phyloP scores from a whole-genome alignment of 1,140 invertebrate species.

The Anastrepha obliqua region DNA sequence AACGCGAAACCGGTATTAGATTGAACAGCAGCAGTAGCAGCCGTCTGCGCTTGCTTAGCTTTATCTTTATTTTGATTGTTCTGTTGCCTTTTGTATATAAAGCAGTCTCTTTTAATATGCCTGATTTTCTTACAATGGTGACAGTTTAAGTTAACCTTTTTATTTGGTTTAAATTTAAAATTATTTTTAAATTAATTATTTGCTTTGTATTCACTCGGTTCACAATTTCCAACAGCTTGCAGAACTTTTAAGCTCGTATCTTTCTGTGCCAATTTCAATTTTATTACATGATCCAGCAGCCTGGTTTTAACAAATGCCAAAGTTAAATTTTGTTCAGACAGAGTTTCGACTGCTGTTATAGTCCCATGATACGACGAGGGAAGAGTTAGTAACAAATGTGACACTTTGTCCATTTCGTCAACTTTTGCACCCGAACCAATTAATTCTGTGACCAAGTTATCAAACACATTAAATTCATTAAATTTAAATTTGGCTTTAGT shows the following conservation, averaged over 20 bases:
- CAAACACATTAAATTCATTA: slow-evolving; percentile 70
- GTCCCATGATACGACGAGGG: background rate
- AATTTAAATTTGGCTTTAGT: slow-evolving; percentile 66
- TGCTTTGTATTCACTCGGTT: slow-evolving; percentile 18
- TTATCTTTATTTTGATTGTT: slow-evolving; percentile 55
- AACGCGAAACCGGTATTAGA: slow-evolving; percentile 55
- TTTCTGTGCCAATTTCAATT: slow-evolving; percentile 5
- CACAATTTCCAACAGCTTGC: slow-evolving; percentile 56
- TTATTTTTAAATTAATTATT: slow-evolving; percentile 54
- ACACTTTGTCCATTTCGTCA: slow-evolving; percentile 56
- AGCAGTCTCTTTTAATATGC: slow-evolving; percentile 65
- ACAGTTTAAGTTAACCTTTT: slow-evolving; percentile 58
- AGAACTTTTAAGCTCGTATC: slow-evolving; percentile 65
- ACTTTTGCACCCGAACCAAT: slow-evolving; percentile 71
- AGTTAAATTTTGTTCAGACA: background rate
- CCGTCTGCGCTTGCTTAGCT: slow-evolving; percentile 55
- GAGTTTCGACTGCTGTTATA: background rate
- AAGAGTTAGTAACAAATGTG: background rate
- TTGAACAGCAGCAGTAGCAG: slow-evolving; percentile 38
- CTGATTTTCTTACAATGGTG: slow-evolving; percentile 64
- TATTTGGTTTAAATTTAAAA: slow-evolving; percentile 39
- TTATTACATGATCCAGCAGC: slow-evolving; percentile 65
- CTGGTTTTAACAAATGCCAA: background rate
- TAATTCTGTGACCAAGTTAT: slow-evolving; percentile 71
- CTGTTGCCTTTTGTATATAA: slow-evolving; percentile 59